Conservation (phyloP, 2,113 vertebrate genomes). For the Opisthocomus hoazin region DNA sequence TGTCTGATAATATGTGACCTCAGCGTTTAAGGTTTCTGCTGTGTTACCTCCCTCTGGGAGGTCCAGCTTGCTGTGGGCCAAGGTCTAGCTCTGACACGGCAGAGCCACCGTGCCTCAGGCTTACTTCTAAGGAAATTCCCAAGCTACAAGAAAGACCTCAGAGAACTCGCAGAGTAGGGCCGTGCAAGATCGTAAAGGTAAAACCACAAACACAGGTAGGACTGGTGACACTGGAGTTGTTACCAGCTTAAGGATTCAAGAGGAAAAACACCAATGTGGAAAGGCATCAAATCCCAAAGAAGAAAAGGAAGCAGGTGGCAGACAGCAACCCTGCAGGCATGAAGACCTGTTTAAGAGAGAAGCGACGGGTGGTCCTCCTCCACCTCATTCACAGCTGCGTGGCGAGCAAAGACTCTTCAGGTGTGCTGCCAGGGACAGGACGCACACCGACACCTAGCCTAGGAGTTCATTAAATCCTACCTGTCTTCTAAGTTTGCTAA, state of each 20-base stretch:
- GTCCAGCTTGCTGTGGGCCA: neutral
- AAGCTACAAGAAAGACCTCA: neutral
- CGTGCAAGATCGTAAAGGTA: neutral
- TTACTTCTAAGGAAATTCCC: neutral
- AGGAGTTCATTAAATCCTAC: neutral
- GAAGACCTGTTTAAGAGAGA: neutral
- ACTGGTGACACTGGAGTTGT: neutral
- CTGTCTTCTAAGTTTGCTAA: neutral
- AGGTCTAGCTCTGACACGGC: neutral
- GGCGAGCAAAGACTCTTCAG: neutral
- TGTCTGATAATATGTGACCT: neutral
- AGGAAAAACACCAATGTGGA: neutral
- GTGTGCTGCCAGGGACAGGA: neutral
- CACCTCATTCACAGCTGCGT: neutral
- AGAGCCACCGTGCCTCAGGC: neutral
- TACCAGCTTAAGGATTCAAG: neutral
- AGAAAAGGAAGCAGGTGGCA: neutral
- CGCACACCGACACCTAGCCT: accelerated
- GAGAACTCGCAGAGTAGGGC: neutral
- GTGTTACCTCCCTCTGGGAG: neutral
- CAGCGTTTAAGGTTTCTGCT: neutral
- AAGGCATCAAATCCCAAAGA: neutral
- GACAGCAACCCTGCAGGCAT: neutral
- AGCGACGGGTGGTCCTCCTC: neutral
- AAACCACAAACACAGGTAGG: neutral